Evolutionary conservation across 2,113 vertebrate genomes (phyloP).

Genomic region (Labeo rohita): DNA sequence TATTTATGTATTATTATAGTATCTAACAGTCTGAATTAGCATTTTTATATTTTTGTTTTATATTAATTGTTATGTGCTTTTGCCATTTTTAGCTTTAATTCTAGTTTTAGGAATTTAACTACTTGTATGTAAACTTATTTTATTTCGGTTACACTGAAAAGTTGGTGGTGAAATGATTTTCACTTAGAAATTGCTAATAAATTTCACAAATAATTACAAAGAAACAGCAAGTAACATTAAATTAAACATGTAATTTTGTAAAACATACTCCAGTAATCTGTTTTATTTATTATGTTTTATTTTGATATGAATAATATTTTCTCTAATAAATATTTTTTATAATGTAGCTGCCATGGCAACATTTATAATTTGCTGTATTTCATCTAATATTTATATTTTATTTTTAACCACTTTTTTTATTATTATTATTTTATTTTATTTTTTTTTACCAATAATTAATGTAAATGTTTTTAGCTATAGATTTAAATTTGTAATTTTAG

Average conservation of each 20-base stretch:
- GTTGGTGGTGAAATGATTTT: neutral
- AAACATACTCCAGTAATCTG: too few relatives aligned
- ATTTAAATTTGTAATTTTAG: neutral
- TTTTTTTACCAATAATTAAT: too few relatives aligned
- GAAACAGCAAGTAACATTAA: neutral
- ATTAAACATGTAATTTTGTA: too few relatives aligned
- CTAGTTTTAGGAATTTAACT: neutral
- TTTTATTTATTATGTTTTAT: neutral
- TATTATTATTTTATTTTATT: too few relatives aligned
- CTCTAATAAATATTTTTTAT: too few relatives aligned
- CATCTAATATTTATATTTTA: too few relatives aligned
- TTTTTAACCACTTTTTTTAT: too few relatives aligned
- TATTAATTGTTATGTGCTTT: neutral
- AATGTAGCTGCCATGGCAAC: neutral
- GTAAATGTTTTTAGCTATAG: too few relatives aligned
- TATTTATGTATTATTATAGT: neutral
- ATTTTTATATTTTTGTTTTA: neutral
- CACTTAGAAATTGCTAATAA: neutral
- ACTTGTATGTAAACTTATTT: neutral
- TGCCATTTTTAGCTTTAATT: neutral
- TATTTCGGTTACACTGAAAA: too few relatives aligned
- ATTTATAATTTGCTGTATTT: neutral
- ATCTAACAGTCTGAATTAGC: neutral
- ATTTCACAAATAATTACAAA: neutral
- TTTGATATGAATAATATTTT: neutral